phyloP scores from a whole-genome alignment of 2,888 invertebrate genomes.

The Julus scanicus region DNA sequence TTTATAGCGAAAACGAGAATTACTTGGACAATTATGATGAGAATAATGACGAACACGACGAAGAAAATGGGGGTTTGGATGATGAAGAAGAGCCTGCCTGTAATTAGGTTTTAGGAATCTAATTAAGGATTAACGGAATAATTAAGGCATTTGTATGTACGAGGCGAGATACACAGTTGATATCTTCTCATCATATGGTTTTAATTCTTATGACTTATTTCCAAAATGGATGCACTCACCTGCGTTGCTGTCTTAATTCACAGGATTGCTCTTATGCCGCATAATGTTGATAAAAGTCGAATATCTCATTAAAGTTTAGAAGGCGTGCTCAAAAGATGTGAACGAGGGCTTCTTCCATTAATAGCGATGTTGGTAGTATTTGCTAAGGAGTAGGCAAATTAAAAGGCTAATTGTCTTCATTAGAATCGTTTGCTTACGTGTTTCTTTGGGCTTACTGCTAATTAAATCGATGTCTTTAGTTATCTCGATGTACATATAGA shows the following conservation, averaged over 20 bases:
- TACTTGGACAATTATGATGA: constrained; percentile 52
- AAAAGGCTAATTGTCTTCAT: background rate
- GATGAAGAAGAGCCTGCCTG: constrained; percentile 21
- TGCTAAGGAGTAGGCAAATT: background rate
- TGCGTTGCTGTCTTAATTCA: background rate
- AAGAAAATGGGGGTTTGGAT: constrained; percentile 22
- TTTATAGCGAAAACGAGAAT: constrained; percentile 49
- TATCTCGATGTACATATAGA: background rate
- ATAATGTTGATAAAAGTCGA: background rate
- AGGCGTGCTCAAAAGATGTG: background rate
- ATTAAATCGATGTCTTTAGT: background rate
- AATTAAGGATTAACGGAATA: constrained; percentile 21
- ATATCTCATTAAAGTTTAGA: background rate
- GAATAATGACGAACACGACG: constrained; percentile 35
- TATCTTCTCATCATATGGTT: background rate
- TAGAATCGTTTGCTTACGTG: constrained; percentile 21
- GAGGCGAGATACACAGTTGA: background rate
- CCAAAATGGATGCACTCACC: constrained; percentile 1
- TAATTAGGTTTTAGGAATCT: constrained; percentile 30
- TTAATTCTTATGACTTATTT: constrained; percentile 1
- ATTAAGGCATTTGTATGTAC: constrained; percentile 7
- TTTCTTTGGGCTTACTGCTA: background rate
- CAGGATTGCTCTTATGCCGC: background rate
- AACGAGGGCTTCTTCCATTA: background rate
- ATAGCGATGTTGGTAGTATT: background rate